Percentiles rank a stretch among this genome's conserved stretches.
Evolutionary conservation across 2,113 vertebrate species (phyloP).

Genomic region (Crotalus horridus): DNA sequence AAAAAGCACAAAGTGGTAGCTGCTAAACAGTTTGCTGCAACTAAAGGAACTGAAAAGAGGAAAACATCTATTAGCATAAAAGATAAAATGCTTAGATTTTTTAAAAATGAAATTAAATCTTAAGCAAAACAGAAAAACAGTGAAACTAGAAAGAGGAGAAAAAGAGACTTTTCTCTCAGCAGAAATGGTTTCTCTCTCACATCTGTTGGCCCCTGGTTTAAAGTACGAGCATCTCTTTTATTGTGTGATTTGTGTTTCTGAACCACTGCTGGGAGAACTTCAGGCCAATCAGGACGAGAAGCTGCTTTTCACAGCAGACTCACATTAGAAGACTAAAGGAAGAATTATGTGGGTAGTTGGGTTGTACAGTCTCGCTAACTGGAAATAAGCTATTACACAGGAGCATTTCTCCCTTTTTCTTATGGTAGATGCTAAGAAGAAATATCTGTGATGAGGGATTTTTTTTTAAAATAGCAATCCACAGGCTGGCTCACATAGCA

Average conservation of each 20-base stretch:
- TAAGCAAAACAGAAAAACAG: background rate
- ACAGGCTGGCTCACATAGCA: constrained; percentile 6
- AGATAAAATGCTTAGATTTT: background rate
- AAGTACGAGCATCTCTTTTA: constrained; percentile 6
- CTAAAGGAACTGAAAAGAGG: background rate
- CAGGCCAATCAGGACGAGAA: constrained; percentile 26
- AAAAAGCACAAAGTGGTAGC: background rate
- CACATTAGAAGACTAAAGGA: constrained; percentile 10
- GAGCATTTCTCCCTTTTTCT: constrained; percentile 2
- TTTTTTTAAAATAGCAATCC: background rate
- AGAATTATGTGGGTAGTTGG: constrained; percentile 11
- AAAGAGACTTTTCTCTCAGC: accelerated
- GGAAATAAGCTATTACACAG: background rate
- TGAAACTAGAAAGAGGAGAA: background rate
- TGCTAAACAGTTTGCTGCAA: background rate
- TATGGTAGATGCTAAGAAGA: background rate
- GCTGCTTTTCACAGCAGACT: constrained; percentile 3
- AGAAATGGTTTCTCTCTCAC: background rate
- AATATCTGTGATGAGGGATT: background rate
- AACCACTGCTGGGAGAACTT: constrained; percentile 16
- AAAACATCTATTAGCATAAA: background rate
- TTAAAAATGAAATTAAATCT: background rate
- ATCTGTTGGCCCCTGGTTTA: background rate
- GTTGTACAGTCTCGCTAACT: background rate
- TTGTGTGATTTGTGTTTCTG: constrained; percentile 32